phyloP scores from a whole-genome alignment of 2,797 vertebrate species.

The Scleropages formosus region DNA sequence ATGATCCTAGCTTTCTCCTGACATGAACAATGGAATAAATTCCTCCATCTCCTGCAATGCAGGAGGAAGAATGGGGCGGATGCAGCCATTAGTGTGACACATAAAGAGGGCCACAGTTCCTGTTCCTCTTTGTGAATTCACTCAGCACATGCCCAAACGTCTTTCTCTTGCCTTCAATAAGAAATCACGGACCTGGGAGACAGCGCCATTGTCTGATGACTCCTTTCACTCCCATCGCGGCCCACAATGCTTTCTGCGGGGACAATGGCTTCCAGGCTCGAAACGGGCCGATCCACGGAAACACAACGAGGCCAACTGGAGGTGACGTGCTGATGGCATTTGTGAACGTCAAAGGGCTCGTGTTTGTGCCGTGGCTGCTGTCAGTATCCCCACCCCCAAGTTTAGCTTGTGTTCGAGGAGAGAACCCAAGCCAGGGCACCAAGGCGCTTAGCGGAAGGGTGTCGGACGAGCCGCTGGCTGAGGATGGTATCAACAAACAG shows the following conservation, averaged over 20 bases:
- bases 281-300: background rate
- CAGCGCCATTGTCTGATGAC: constrained; percentile 63
- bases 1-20: constrained; percentile 75
- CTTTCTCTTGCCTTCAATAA: constrained; percentile 55
- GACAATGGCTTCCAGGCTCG: background rate
- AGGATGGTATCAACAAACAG: background rate
- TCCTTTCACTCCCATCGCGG: constrained; percentile 45
- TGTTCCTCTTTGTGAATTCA: constrained; percentile 58
- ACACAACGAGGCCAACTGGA: background rate
- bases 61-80: constrained; percentile 68
- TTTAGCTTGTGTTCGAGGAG: background rate
- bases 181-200: constrained; percentile 65
- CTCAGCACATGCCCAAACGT: constrained; percentile 56
- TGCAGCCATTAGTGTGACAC: constrained; percentile 66
- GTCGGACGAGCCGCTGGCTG: background rate
- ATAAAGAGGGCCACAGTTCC: constrained; percentile 61
- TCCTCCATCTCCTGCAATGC: constrained; percentile 48
- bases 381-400: background rate
- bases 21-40: constrained; percentile 68
- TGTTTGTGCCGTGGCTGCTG: background rate
- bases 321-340: background rate
- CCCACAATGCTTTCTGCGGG: background rate
- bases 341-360: background rate
- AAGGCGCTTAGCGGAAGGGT: background rate
- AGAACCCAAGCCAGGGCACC: background rate